These are phyloP conservation scores for Zaprionus ghesquierei DNA, from an alignment of 1,140 invertebrate species.

Conservation along the genomic window DNA sequence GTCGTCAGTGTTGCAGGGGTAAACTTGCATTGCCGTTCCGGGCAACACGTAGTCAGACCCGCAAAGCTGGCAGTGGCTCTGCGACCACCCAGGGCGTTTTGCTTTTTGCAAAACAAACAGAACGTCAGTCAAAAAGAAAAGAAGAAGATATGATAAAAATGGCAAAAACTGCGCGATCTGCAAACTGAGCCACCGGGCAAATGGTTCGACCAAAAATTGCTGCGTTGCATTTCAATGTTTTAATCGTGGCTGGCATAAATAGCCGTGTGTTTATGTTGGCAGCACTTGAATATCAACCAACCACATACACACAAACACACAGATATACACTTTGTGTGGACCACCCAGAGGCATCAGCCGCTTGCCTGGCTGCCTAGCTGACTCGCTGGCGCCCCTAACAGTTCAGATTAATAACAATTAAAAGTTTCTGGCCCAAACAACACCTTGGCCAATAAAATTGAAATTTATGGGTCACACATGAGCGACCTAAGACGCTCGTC, in stretches of 20 bases:
- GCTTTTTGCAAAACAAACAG: slow-evolving; percentile 81
- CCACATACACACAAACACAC: slow-evolving; percentile 30
- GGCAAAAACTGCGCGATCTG: slow-evolving; percentile 13
- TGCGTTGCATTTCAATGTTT: slow-evolving; percentile 65
- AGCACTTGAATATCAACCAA: slow-evolving; percentile 67
- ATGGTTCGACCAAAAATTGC: slow-evolving; percentile 32
- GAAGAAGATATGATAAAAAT: background rate
- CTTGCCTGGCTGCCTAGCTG: background rate
- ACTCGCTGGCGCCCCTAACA: slow-evolving; percentile 5
- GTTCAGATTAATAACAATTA: slow-evolving; percentile 78
- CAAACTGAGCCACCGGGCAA: slow-evolving; percentile 10
- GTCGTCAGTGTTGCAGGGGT: background rate
- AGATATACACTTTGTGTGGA: slow-evolving; percentile 34
- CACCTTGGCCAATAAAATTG: slow-evolving; percentile 78
- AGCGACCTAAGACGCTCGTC: slow-evolving; percentile 28
- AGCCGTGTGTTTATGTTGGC: slow-evolving; percentile 74
- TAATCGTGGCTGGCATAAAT: slow-evolving; percentile 63
- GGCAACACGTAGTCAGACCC: background rate
- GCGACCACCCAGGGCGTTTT: slow-evolving; percentile 68
- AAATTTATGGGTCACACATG: slow-evolving; percentile 80
- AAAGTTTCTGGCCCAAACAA: slow-evolving; percentile 53
- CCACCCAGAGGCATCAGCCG: slow-evolving; percentile 49
- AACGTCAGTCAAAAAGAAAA: slow-evolving; percentile 62
- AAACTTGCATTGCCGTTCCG: slow-evolving; percentile 8
- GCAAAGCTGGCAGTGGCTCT: background rate